phyloP scores from a whole-genome alignment of 1,140 invertebrate species.

The Formica selysi region DNA sequence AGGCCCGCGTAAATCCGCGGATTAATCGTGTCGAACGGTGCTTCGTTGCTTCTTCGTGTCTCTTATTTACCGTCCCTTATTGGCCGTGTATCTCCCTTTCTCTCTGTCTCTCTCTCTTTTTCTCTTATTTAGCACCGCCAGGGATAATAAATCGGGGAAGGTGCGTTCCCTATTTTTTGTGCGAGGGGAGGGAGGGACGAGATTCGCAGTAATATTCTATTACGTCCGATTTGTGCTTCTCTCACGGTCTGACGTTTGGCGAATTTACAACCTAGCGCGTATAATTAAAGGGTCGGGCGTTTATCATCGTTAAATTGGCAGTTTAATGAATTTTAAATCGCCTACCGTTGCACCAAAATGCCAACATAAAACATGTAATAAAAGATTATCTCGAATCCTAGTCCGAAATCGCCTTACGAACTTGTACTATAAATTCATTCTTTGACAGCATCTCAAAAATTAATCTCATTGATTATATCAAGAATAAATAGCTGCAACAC shows the following conservation, averaged over 20 bases:
- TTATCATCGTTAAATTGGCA: constrained; percentile 28
- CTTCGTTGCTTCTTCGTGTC: constrained; percentile 41
- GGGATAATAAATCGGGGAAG: constrained; percentile 37
- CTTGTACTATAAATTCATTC: neutral
- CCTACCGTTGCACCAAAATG: neutral
- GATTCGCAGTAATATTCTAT: constrained; percentile 7
- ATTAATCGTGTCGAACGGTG: constrained; percentile 62
- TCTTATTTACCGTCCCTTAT: constrained; percentile 32
- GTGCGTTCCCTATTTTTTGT: constrained; percentile 28
- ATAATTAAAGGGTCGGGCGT: neutral
- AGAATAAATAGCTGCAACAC: neutral
- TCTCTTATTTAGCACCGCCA: constrained; percentile 30
- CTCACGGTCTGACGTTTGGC: constrained; percentile 2
- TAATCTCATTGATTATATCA: neutral
- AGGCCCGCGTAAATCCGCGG: constrained; percentile 54
- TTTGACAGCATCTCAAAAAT: neutral
- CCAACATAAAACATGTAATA: neutral
- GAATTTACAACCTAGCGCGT: constrained; percentile 8
- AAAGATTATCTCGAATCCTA: neutral
- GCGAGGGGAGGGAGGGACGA: no score
- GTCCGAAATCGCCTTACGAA: neutral
- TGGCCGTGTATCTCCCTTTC: neutral
- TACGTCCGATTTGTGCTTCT: constrained; percentile 13
- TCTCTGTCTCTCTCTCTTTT: constrained; percentile 8
- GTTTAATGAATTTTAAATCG: neutral